Evolutionary conservation across 2,888 invertebrate genomes (phyloP).

Genomic region (Ophioninae sp.): DNA sequence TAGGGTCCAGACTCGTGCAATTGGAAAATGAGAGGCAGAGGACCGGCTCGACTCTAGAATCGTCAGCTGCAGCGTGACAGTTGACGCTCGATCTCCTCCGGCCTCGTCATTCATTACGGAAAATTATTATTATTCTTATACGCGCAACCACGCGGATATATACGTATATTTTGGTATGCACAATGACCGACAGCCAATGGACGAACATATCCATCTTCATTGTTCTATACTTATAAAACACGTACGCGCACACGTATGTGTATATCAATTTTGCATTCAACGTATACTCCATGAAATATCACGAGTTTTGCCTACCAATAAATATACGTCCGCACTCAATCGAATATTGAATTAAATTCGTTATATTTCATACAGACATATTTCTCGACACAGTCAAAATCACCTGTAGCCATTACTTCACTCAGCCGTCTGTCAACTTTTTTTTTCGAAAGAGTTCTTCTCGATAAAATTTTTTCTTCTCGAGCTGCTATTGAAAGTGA

Average conservation of each 20-base stretch:
- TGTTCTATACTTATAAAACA: background rate
- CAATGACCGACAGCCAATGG: background rate
- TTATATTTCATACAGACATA: background rate
- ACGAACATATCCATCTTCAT: background rate
- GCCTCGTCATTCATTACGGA: slow-evolving; percentile 51
- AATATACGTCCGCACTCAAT: background rate
- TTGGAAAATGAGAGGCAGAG: slow-evolving; percentile 57
- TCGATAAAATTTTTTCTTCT: no score
- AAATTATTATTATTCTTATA: slow-evolving; percentile 40
- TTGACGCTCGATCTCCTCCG: slow-evolving; percentile 42
- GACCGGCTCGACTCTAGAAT: slow-evolving; percentile 26
- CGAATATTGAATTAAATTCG: background rate
- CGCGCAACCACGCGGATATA: background rate
- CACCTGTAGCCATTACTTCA: background rate
- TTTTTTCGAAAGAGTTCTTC: no score
- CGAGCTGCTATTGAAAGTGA: no score
- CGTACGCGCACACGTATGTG: background rate
- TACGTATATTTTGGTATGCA: background rate
- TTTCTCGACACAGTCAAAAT: background rate
- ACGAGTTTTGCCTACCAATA: background rate
- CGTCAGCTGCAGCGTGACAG: slow-evolving; percentile 45
- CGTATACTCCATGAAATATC: background rate
- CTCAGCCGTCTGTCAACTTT: no score
- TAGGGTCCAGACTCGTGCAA: slow-evolving; percentile 55
- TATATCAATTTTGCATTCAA: background rate